Percentiles rank a stretch among this genome's conserved stretches.
Evolutionary conservation across 2,797 vertebrate species (phyloP).

Genomic region (Oreonectes daqikongensis): DNA sequence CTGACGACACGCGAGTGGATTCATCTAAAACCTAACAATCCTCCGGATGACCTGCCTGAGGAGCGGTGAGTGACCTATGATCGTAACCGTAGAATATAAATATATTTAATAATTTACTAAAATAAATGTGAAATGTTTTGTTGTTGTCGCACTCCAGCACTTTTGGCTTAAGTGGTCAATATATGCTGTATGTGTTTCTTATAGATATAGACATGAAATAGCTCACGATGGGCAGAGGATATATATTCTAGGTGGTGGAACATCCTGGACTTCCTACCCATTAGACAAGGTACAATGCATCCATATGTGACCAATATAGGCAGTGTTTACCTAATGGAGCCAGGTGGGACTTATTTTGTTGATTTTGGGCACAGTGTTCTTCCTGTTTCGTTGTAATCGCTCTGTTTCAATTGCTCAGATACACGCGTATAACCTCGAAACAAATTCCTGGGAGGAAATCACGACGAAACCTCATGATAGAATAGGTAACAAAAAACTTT

Average conservation of each 20-base stretch:
- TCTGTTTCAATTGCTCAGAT: conserved; percentile 76
- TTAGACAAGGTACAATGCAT: conserved; percentile 87
- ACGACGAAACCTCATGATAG: conserved; percentile 93
- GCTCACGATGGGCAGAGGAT: conserved; percentile 95
- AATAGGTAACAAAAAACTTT: conserved; percentile 76
- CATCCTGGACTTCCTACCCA: conserved; percentile 96
- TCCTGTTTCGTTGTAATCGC: background rate
- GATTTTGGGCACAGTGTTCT: background rate
- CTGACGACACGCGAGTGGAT: conserved; percentile 95
- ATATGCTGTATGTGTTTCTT: conserved; percentile 1
- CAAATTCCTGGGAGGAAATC: conserved; percentile 98
- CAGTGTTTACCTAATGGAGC: background rate
- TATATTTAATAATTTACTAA: background rate
- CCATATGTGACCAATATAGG: background rate
- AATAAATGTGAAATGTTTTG: background rate
- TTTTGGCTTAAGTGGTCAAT: background rate
- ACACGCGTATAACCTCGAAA: conserved; percentile 97
- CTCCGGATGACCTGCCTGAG: conserved; percentile 92
- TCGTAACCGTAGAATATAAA: background rate
- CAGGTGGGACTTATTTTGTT: background rate
- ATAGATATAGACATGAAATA: conserved; percentile 97
- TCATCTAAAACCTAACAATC: conserved; percentile 94
- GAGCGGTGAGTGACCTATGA: conserved; percentile 81
- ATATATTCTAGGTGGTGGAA: conserved; percentile 96
- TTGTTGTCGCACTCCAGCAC: background rate